A percentile compares a stretch with the other conserved stretches of the same genome.
These are phyloP conservation scores for Catocala sponsa DNA, from an alignment of 2,888 invertebrate genomes.

Conservation along the genomic window DNA sequence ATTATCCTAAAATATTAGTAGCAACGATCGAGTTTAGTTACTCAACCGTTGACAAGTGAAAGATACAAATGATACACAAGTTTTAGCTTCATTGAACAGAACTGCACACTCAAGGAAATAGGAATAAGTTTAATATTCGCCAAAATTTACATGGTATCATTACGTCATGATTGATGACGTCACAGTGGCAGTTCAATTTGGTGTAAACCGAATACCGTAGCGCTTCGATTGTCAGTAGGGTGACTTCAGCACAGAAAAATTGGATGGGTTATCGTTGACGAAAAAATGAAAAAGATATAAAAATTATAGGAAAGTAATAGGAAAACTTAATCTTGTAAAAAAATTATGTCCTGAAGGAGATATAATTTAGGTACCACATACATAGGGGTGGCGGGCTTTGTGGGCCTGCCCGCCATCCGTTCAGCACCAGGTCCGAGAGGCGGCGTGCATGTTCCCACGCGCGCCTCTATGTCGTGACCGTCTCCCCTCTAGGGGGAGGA, in stretches of 20 bases:
- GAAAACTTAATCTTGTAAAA: no score
- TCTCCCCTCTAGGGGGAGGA: no score
- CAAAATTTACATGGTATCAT: constrained; percentile 75
- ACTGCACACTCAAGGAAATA: constrained; percentile 65
- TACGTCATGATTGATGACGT: constrained; percentile 71
- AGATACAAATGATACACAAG: constrained; percentile 43
- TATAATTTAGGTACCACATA: no score
- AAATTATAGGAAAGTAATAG: no score
- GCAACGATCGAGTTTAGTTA: not conserved
- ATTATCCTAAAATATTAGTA: no score
- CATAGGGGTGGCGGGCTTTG: no score
- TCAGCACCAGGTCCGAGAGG: no score
- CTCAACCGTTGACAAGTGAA: constrained; percentile 35
- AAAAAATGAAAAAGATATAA: not conserved
- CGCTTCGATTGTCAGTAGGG: constrained; percentile 59
- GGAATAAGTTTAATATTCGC: constrained; percentile 64
- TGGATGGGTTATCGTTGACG: not conserved
- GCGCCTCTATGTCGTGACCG: no score
- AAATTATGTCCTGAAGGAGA: no score
- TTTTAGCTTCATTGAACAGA: constrained; percentile 37
- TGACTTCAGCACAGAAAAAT: constrained; percentile 31
- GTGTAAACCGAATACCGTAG: constrained; percentile 67
- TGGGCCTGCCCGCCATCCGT: no score
- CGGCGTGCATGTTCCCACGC: no score
- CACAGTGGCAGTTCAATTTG: constrained; percentile 73